Base-by-base conservation (phyloP, 2,797 vertebrate species). In the Alectoris magna region DNA sequence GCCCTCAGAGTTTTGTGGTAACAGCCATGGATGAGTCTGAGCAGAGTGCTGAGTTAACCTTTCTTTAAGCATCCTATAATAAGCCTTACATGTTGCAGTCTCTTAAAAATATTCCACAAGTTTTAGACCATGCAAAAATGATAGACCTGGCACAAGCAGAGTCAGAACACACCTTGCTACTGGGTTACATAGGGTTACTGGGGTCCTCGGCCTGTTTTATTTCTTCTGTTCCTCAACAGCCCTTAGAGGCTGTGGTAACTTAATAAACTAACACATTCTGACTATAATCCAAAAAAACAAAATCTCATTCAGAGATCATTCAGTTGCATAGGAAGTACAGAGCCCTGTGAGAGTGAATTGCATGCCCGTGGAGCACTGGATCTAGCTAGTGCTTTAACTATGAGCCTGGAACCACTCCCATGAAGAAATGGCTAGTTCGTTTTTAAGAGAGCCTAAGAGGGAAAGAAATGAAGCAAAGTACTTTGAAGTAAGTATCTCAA, bases 251-350 rank as follows among this genome's bases (percentile, higher is more conserved):
- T 26, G 18, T 59, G 14, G 34, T 68, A 31, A 34, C 31, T 24
- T 16, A 79, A 56, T 11, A 69, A 51, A 29, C 3, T 21, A 58
- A 34, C 8, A 3, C 4, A 39, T 4, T 9, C 48, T 0, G 0
- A 58, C 21, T 31, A 22, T 26, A 5, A 55, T 49, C 44, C 5
- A 5, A 31, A 49, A 44, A 44, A 29, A 21, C 39, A 55, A 68
- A 84, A 39, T 6, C 4, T 11, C 53, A 55, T 31, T 55, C 27
- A 55, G 10, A 49, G 12, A 39, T 36, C 22, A 17, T 15, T 59
- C 43, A 21, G 44, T 44, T 15, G 6, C 1, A 1, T 2, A 39
- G 27, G 39, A 77, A 41, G 24, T 7, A n/a, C 0, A 2, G 43
- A 2, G 3, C 22, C 22, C n/a, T 56, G 11, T 17, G 14, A 7